These are phyloP conservation scores for Camelus bactrianus DNA, from an alignment of 2,113 vertebrate species.

Conservation along the genomic window DNA sequence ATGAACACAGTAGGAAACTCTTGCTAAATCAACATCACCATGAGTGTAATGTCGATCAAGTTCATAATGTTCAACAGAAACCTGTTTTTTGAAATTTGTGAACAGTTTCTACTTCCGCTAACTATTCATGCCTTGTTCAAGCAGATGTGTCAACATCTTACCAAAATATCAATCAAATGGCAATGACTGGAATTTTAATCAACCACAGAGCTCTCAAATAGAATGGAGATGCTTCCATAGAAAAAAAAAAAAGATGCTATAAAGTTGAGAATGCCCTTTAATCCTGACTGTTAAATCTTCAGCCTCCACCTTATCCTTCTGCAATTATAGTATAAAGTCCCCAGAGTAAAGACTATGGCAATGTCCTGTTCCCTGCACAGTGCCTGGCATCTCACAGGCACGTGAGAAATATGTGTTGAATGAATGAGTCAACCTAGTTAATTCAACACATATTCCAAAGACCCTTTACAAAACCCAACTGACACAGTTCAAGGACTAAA, in stretches of 20 bases:
- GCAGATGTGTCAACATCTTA: conserved; percentile 70
- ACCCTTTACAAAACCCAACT: neutral
- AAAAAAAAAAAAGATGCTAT: neutral
- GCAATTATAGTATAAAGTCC: neutral
- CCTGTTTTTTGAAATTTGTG: conserved; percentile 55
- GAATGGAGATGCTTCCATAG: neutral
- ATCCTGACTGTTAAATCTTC: neutral
- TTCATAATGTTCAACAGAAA: conserved; percentile 40
- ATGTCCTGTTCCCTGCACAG: neutral
- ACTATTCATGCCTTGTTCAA: conserved; percentile 54
- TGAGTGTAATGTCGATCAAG: conserved; percentile 9
- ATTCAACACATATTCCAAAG: conserved; percentile 40
- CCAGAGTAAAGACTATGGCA: neutral
- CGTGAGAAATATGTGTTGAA: neutral
- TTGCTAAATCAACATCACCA: conserved; percentile 39
- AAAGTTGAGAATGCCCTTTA: neutral
- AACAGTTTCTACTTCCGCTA: conserved; percentile 45
- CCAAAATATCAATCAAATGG: conserved; percentile 67
- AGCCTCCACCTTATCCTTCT: neutral
- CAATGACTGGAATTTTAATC: conserved; percentile 73
- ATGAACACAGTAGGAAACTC: conserved; percentile 61
- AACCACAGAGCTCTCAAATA: conserved; percentile 41
- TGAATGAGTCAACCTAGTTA: conserved; percentile 15
- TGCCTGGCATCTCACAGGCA: neutral
- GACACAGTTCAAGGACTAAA: conserved; percentile 26